Base-by-base conservation (phyloP, 1,140 invertebrate species). In the Drosophila pallidifrons region DNA sequence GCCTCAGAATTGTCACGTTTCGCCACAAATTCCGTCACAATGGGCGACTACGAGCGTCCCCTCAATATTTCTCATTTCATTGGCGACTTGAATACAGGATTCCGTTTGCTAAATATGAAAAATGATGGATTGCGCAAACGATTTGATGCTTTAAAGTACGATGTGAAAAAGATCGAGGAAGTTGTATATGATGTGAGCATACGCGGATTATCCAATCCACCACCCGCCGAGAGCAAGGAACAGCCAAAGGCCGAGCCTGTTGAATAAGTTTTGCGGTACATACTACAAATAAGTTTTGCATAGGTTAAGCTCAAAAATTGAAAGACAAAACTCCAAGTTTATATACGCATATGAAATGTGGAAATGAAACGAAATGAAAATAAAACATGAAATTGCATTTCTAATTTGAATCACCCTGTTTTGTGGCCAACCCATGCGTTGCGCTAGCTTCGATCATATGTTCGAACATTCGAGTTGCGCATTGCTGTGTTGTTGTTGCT, bases 101-200 rank as follows among this genome's bases (percentile, higher is more conserved):
- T 98, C 92, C 94, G 95, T 59, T 93, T 99, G 32, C 92, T 99
- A 11, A 98, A 98, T 92, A 94, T 99, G 15, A 99, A 99, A 92
- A 99, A 99, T 93, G 98, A 99, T 91, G 94, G 94, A 20, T 93
- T 99, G 11, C 93, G 98, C 30, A 98, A 98, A 91, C 94, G 96
- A 59, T 99, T 97, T 91, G 98, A 99, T 93, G 96, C 94, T 1
- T 93, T 99, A 0, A 99, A 99, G 85, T 99, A 99, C 87, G 97
- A 98, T 85, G 95, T 98, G 2, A 98, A 98, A 92, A 99, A 98
- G 93, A 96, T 98, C 30, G 98, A 99, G 91, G 97, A 99, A 93
- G 96, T 99, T 2, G 97, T 99, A 6, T 99, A 98, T 88, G 98
- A 99, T 92, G 93, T 99, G 3, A 96, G 96, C 69, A 97, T 99